phyloP scores from a whole-genome alignment of 2,797 vertebrate species.

The Serranus cabrilla region DNA sequence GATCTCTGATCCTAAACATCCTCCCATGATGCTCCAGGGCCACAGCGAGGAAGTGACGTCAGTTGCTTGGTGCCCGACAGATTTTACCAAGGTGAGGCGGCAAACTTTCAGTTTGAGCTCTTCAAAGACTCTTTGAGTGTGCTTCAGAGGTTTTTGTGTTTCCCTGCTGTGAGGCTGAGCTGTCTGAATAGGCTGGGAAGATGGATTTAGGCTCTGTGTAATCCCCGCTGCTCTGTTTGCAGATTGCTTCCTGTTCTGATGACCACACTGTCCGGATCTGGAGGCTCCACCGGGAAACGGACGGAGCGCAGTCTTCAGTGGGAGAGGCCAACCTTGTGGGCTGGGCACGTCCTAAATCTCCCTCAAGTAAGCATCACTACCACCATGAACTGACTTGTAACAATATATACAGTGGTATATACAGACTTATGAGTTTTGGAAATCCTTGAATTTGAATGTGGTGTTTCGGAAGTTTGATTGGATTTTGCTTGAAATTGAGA shows the following conservation, averaged over 20 bases:
- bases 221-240: slow-evolving; percentile 47
- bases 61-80: slow-evolving; percentile 95
- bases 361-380: slow-evolving; percentile 57
- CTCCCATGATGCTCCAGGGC: slow-evolving; percentile 92
- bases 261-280: slow-evolving; percentile 96
- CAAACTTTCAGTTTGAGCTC: neutral
- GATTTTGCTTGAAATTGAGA: too few relatives aligned
- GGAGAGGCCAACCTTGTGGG: slow-evolving; percentile 87
- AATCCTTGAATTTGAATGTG: too few relatives aligned
- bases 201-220: slow-evolving; percentile 39
- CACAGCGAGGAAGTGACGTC: slow-evolving; percentile 97
- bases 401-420: too few relatives aligned
- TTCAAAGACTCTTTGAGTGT: neutral
- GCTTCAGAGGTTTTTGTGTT: slow-evolving; percentile 11
- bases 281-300: slow-evolving; percentile 85
- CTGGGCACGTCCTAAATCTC: slow-evolving; percentile 85
- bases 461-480: too few relatives aligned
- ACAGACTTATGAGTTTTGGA: too few relatives aligned
- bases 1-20: slow-evolving; percentile 89
- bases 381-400: neutral
- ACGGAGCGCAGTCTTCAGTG: slow-evolving; percentile 73
- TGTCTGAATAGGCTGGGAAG: slow-evolving; percentile 20
- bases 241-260: slow-evolving; percentile 98
- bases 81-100: slow-evolving; percentile 93
- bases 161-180: slow-evolving; percentile 26